These are phyloP conservation scores for Turritopsis rubra DNA, from an alignment of 30 jellyfish, hydroid and myxozoan genomes.

Conservation along the genomic window DNA sequence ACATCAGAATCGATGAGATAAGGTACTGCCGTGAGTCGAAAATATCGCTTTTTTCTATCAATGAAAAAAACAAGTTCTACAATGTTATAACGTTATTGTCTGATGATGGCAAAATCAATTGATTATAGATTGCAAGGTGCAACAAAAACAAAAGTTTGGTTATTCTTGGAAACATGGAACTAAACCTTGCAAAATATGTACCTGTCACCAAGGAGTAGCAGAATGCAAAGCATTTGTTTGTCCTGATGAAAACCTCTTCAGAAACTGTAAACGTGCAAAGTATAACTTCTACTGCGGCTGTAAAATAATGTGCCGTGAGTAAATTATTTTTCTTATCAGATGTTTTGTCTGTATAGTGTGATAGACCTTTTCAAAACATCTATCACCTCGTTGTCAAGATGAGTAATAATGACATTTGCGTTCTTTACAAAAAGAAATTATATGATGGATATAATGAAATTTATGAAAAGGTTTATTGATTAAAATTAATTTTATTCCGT, in stretches of 20 bases:
- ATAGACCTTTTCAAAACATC: no score
- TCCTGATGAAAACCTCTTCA: neutral
- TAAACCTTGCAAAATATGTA: neutral
- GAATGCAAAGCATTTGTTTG: neutral
- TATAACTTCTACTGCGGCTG: slow-evolving; percentile 10
- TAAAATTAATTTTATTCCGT: neutral
- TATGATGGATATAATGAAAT: no score
- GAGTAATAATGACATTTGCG: no score
- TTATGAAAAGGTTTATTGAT: no score
- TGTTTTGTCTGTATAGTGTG: neutral
- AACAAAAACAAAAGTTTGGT: neutral
- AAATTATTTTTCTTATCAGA: neutral
- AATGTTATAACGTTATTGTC: no score
- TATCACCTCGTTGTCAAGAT: no score
- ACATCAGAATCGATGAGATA: no score
- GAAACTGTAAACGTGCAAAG: neutral
- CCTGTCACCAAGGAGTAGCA: neutral
- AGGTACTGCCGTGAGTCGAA: no score
- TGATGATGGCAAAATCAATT: neutral
- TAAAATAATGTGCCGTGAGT: slow-evolving; percentile 3
- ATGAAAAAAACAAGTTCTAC: no score
- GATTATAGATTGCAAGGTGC: neutral
- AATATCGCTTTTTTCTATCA: no score
- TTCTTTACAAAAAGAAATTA: no score
- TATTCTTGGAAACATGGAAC: neutral